A percentile compares a stretch with the other conserved stretches of the same genome.
Conservation (phyloP, 2,888 invertebrate genomes). For the Himalopsyche tibetana region DNA sequence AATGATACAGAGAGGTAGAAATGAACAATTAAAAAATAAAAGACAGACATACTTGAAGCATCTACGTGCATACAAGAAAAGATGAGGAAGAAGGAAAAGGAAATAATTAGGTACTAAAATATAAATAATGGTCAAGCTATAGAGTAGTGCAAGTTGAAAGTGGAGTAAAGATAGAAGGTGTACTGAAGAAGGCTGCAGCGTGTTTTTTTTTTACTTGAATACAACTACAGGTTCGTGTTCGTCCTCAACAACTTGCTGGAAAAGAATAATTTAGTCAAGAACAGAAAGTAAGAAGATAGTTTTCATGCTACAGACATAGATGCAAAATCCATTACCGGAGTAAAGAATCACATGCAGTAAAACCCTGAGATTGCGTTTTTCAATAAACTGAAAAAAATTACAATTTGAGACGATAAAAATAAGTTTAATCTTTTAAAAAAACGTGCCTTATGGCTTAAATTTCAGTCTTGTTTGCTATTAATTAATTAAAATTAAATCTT, state of each 20-base stretch:
- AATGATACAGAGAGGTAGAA: constrained; percentile 53
- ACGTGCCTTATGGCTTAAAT: too few species aligned
- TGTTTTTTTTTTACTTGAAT: constrained; percentile 60
- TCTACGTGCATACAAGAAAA: constrained; percentile 2
- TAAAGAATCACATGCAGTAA: too few species aligned
- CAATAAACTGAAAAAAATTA: too few species aligned
- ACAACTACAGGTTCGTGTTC: constrained; percentile 71
- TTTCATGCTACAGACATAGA: constrained; percentile 73
- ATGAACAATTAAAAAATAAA: constrained; percentile 12
- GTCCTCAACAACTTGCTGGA: constrained; percentile 73
- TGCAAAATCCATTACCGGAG: too few species aligned
- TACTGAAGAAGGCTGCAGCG: constrained; percentile 53
- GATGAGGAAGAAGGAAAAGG: constrained; percentile 32
- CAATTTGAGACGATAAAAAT: too few species aligned
- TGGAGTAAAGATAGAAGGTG: constrained; percentile 49
- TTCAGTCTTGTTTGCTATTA: too few species aligned
- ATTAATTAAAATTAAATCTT: too few species aligned
- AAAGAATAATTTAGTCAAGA: constrained; percentile 70
- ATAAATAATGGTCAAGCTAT: constrained; percentile 18
- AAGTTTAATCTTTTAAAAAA: too few species aligned
- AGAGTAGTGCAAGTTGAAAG: constrained; percentile 33
- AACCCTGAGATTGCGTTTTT: too few species aligned
- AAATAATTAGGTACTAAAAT: constrained; percentile 10
- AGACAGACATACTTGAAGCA: constrained; percentile 23
- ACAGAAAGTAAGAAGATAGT: constrained; percentile 68